Conservation (phyloP, 2,888 invertebrate genomes). For the Aethes cnicana region DNA sequence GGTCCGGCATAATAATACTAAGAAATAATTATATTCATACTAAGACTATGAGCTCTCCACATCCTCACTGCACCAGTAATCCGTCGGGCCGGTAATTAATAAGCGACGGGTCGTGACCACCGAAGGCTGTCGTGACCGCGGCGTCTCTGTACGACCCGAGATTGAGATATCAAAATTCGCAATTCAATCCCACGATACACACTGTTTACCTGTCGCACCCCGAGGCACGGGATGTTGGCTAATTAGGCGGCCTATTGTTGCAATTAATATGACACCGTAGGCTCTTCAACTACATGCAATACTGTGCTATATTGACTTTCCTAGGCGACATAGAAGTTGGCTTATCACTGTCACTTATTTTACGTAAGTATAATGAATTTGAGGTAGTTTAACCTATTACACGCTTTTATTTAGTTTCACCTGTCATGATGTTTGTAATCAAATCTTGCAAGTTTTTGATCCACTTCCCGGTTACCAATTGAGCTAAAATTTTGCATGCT, state of each 20-base stretch:
- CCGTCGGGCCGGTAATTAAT: constrained; percentile 61
- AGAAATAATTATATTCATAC: too few species aligned
- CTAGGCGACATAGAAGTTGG: too few species aligned
- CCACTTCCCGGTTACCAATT: too few species aligned
- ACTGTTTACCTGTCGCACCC: constrained; percentile 60
- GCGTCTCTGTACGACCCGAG: constrained; percentile 77
- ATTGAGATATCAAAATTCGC: constrained; percentile 82
- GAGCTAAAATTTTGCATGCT: too few species aligned
- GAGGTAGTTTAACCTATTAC: too few species aligned
- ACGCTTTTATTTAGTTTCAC: too few species aligned
- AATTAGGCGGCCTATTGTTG: constrained; percentile 19
- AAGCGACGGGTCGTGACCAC: constrained; percentile 70
- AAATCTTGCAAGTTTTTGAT: too few species aligned
- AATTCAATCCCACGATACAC: constrained; percentile 64
- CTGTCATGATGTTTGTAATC: too few species aligned
- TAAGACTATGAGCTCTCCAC: constrained; percentile 43
- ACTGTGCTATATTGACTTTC: background rate
- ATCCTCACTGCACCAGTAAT: constrained; percentile 62
- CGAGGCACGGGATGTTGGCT: constrained; percentile 35
- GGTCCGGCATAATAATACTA: too few species aligned
- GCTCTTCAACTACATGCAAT: background rate
- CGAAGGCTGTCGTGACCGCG: constrained; percentile 81
- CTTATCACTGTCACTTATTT: too few species aligned
- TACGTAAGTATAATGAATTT: too few species aligned
- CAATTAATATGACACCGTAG: constrained; percentile 12